phyloP scores from a whole-genome alignment of 2,113 vertebrate species.

The Cryptomyrus ogoouensis region DNA sequence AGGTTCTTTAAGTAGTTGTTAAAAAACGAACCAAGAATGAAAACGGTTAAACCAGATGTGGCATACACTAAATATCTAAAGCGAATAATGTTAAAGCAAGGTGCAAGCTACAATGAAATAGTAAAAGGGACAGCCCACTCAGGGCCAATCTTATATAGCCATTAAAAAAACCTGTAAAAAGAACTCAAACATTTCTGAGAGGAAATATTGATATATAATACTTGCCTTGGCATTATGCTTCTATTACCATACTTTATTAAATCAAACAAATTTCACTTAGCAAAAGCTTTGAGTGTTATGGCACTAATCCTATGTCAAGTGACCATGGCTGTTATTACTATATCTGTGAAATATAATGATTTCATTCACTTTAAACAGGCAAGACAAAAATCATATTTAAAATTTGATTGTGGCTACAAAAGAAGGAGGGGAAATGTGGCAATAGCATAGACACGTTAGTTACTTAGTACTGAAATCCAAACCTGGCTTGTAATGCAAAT shows the following conservation, averaged over 20 bases:
- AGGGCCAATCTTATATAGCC: background rate
- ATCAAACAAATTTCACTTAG: conserved; percentile 2
- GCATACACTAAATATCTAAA: background rate
- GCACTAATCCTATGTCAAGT: background rate
- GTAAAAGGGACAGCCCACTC: background rate
- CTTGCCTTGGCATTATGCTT: background rate
- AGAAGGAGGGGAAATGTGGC: background rate
- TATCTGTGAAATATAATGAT: conserved; percentile 5
- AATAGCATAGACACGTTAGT: background rate
- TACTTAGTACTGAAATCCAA: background rate
- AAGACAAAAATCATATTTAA: background rate
- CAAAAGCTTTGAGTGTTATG: background rate
- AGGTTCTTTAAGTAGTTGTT: background rate
- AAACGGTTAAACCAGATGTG: background rate
- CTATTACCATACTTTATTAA: conserved; percentile 4
- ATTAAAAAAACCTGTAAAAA: background rate
- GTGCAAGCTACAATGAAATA: background rate
- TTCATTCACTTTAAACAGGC: background rate
- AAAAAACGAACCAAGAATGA: background rate
- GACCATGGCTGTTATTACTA: background rate
- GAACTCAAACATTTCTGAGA: background rate
- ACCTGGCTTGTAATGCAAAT: background rate
- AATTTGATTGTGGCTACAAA: background rate
- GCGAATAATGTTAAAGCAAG: background rate
- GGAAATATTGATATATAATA: background rate